phyloP scores from a whole-genome alignment of 2,113 vertebrate species.

The Lophius piscatorius region DNA sequence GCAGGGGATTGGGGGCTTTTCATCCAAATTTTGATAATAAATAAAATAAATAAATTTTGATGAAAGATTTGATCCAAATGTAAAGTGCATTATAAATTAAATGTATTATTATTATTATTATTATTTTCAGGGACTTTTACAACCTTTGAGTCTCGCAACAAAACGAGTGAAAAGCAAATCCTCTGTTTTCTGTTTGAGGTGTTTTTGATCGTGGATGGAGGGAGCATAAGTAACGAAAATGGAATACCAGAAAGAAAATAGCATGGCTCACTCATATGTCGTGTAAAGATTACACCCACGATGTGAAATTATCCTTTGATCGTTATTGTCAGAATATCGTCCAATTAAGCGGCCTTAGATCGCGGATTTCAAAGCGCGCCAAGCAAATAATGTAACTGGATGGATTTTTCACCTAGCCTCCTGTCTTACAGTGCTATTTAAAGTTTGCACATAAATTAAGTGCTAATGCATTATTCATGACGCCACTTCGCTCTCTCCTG shows the following conservation, averaged over 20 bases:
- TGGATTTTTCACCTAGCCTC: slow-evolving; percentile 42
- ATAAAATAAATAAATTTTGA: too few relatives aligned
- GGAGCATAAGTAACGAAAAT: too few relatives aligned
- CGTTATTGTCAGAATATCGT: slow-evolving; percentile 30
- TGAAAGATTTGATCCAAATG: too few relatives aligned
- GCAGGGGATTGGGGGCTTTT: too few relatives aligned
- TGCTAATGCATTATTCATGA: slow-evolving; percentile 67
- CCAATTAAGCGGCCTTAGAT: slow-evolving; percentile 34
- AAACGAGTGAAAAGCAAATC: neutral
- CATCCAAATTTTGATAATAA: too few relatives aligned
- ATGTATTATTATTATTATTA: too few relatives aligned
- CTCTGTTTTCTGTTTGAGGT: neutral
- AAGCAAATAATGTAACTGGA: slow-evolving; percentile 58
- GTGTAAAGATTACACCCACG: slow-evolving; percentile 16
- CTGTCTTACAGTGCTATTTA: slow-evolving; percentile 65
- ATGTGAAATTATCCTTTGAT: slow-evolving; percentile 29
- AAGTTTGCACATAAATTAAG: slow-evolving; percentile 75
- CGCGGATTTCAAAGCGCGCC: slow-evolving; percentile 23
- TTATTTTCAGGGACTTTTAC: too few relatives aligned
- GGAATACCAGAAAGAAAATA: neutral
- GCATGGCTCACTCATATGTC: neutral
- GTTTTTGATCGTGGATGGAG: neutral
- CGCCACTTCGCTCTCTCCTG: slow-evolving; percentile 50
- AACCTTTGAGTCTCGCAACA: slow-evolving; percentile 2
- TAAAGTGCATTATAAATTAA: too few relatives aligned